Percentiles rank a stretch among this genome's conserved stretches.
These are phyloP conservation scores for Mugil cephalus DNA, from an alignment of 2,113 vertebrate species.

Conservation along the genomic window DNA sequence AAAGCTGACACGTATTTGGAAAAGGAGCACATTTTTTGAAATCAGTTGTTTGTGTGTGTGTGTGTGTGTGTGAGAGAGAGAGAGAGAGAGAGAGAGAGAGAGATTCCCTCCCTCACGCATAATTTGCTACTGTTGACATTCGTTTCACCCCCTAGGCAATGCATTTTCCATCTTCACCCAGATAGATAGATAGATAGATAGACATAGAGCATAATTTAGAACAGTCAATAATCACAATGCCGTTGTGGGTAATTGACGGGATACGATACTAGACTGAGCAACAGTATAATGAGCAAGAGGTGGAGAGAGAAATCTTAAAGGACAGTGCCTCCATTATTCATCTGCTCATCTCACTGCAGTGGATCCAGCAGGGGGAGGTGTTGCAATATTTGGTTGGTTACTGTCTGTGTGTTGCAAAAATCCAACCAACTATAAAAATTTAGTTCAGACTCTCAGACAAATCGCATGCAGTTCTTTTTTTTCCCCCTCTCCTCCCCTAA, in stretches of 20 bases:
- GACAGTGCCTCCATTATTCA: constrained; percentile 68
- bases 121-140: constrained; percentile 67
- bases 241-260: too few species aligned
- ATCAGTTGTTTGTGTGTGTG: neutral
- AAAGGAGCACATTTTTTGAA: neutral
- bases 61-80: too few species aligned
- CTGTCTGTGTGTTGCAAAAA: constrained; percentile 33
- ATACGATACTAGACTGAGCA: neutral
- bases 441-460: constrained; percentile 19
- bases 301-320: neutral
- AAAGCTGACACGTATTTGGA: constrained; percentile 9
- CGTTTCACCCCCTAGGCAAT: constrained; percentile 54
- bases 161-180: constrained; percentile 47
- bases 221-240: too few species aligned
- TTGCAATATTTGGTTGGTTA: constrained; percentile 83
- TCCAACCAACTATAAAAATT: constrained; percentile 18
- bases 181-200: constrained; percentile 2
- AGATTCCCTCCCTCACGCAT: neutral
- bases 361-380: constrained; percentile 91
- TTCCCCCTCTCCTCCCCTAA: neutral
- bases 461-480: neutral
- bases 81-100: too few species aligned
- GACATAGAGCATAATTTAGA: neutral
- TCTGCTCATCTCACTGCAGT: constrained; percentile 78
- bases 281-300: too few species aligned